Base-by-base conservation (phyloP, 2,797 vertebrate genomes). In the Gobionotothen gibberifrons region DNA sequence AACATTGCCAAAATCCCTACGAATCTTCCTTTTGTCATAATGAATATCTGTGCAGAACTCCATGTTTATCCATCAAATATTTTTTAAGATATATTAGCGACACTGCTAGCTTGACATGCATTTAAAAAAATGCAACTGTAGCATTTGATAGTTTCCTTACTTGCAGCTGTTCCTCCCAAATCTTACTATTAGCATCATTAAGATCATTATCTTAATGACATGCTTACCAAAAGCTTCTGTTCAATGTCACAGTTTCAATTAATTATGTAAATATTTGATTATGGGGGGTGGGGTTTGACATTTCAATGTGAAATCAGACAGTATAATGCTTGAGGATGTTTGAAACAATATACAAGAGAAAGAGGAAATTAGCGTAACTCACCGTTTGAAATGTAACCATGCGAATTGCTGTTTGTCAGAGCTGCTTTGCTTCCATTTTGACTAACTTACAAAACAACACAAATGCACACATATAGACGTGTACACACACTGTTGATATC, bases 361-460 rank as follows among this genome's bases (percentile, higher is more conserved):
- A 47, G 36, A 68, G 1, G 8, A 65, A 77, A 82, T 68, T 17
- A n/a, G 12, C 47, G 29, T 59, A 11, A 87, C 90, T 92, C 78
- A 91, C 89, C 77, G 7, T 64, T 14, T 48, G 16, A 63, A 71
- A 75, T 39, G n/a, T 42, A 44, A 63, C 67, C 12, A 32, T 43
- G n/a, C 9, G 14, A 71, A 39, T 43, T 59, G 75, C 69, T 66
- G 72, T 46, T 36, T 56, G 5, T 66, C 44, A 43, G 36, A 69
- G 81, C 69, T 29, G 61, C 84, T 68, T 19, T 47, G 72, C 70
- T 66, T 81, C 83, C 72, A 90, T 87, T 84, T 81, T 72, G 62
- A 76, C 56, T 17, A 29, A 47, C 21, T 46, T 62, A 43, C 56
- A 17, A 39, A 26, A 61, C 47, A 26, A 56, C 11, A 60, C 72